These are phyloP conservation scores for Dreissena rostriformis DNA, from an alignment of 1,140 invertebrate genomes.

Conservation along the genomic window DNA sequence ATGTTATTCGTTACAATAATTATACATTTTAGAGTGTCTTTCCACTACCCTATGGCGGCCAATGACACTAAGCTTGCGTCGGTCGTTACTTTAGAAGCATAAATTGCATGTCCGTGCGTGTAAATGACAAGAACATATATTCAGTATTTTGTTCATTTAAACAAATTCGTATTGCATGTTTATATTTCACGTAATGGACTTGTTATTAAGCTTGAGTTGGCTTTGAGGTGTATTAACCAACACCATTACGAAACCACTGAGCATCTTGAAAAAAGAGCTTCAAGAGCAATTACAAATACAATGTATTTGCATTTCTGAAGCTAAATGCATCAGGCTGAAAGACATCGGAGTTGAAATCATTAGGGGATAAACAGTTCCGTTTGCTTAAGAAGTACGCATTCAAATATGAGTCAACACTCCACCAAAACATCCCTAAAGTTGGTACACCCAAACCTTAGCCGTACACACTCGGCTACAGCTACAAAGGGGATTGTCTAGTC, in stretches of 20 bases:
- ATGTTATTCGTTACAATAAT: no score
- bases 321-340: conserved; percentile 34
- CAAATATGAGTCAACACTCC: conserved; percentile 53
- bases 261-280: conserved; percentile 46
- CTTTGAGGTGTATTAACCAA: conserved; percentile 45
- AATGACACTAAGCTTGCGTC: no score
- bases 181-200: no score
- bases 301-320: background rate
- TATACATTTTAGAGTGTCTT: no score
- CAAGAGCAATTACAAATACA: conserved; percentile 26
- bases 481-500: conserved; percentile 43
- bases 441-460: conserved; percentile 39
- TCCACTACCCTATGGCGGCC: no score
- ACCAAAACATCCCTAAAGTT: conserved; percentile 1
- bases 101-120: no score
- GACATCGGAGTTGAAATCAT: conserved; percentile 39
- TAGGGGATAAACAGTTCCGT: conserved; percentile 50
- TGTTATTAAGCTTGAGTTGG: no score
- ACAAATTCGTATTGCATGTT: no score
- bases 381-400: conserved; percentile 28
- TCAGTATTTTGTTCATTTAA: no score
- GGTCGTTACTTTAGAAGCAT: no score
- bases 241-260: conserved; percentile 20
- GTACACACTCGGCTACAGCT: conserved; percentile 53
- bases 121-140: no score